Evolutionary conservation across 2,113 vertebrate species (phyloP), one percentile per base, ranked within the genome.

Genomic region (Bucco capensis): DNA sequence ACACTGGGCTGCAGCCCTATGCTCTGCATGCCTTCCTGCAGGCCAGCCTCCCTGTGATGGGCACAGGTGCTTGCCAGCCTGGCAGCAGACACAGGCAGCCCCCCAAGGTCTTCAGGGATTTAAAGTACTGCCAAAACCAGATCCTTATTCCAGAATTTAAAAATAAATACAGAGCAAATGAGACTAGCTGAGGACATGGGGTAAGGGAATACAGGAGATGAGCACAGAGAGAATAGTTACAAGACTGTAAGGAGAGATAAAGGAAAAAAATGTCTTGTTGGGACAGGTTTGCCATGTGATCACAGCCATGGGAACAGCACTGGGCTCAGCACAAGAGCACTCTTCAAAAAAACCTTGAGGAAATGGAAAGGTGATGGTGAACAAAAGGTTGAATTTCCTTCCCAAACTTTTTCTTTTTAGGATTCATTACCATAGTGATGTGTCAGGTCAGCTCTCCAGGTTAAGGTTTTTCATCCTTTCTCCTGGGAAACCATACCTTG

Each of bases 1-100:
- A n/a, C 0, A 0, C 0, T 0, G 11, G 50, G 38, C 57, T 57
- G 76, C 47, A 67, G 35, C 46, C 17, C 6, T 5, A 50, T 10
- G 44, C 35, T 13, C 54, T 54, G 40, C 38, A 5, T 2, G 27
- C 30, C 70, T 23, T 53, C 19, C 40, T 22, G 19, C 50, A 38
- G 5, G 3, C 18, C 53, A 62, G 56, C 25, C 42, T 23, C 53
- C 2, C 0, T 1, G 7, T 6, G 13, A 58, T 50, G 40, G 51
- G 16, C 31, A 40, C 0, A 3, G 72, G 27, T 21, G 30, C 38
- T 72, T 46, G n/a, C 35, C 56, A 58, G 28, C 33, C 54, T n/a
- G 9, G 21, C 11, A 60, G 31, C 19, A 61, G 40, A 73, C 22
- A 54, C 21, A 35, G 37, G 25, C 46, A 60, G 49, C 10, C 25